phyloP scores from a whole-genome alignment of 2,797 vertebrate species.

The Calcarius lapponicus region DNA sequence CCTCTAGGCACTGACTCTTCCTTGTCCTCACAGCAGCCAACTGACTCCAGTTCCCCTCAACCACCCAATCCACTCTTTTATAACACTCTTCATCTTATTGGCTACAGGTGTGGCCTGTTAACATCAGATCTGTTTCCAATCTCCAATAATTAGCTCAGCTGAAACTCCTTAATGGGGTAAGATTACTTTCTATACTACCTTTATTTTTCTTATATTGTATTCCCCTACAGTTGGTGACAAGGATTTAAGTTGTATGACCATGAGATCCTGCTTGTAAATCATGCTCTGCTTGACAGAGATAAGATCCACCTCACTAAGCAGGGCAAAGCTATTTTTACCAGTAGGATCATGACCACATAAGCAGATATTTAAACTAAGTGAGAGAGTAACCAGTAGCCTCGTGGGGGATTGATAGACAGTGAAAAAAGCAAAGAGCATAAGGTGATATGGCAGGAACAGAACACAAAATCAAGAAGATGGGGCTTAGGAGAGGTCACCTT shows the following conservation, averaged over 20 bases:
- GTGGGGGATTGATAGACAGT: neutral
- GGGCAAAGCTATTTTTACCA: neutral
- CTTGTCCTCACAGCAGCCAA: too few relatives aligned
- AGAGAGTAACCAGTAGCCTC: neutral
- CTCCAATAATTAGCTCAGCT: too few relatives aligned
- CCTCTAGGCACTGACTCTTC: too few relatives aligned
- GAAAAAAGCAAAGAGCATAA: neutral
- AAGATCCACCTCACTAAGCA: neutral
- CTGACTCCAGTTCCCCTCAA: too few relatives aligned
- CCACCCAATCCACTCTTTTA: too few relatives aligned
- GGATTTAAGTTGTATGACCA: neutral
- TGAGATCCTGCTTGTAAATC: neutral
- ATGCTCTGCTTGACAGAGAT: neutral
- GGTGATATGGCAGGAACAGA: neutral
- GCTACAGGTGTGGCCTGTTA: too few relatives aligned
- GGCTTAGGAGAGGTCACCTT: neutral
- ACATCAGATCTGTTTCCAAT: too few relatives aligned
- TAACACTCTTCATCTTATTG: too few relatives aligned
- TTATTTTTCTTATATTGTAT: too few relatives aligned
- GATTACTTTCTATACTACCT: too few relatives aligned
- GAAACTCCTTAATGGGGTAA: too few relatives aligned
- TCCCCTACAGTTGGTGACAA: neutral
- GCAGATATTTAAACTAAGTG: neutral
- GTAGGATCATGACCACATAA: neutral
- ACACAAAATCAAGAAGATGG: neutral